A percentile compares a stretch with the other conserved stretches of the same genome.
Evolutionary conservation across 2,888 invertebrate genomes (phyloP).

Genomic region (Punctoribates punctum): DNA sequence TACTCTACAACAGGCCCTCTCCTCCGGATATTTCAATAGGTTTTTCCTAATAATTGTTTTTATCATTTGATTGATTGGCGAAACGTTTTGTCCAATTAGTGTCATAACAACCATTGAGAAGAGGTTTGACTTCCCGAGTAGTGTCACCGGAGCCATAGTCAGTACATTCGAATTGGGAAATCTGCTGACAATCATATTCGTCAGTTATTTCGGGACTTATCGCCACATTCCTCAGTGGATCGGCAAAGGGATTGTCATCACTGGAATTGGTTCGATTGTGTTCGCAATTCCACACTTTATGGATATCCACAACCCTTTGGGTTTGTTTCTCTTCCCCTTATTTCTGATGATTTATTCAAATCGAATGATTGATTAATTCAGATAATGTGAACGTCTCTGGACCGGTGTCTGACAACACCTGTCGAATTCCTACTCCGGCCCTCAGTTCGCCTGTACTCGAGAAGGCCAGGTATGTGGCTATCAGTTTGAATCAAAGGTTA

Average conservation of each 20-base stretch:
- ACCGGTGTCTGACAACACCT: constrained; percentile 65
- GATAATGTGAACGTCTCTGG: constrained; percentile 44
- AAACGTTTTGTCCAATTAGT: constrained; percentile 52
- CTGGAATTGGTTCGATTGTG: constrained; percentile 86
- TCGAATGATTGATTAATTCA: neutral
- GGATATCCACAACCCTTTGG: constrained; percentile 42
- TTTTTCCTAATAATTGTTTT: constrained; percentile 23
- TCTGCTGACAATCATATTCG: constrained; percentile 90
- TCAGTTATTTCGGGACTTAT: constrained; percentile 87
- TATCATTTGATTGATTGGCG: neutral
- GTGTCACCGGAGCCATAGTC: constrained; percentile 84
- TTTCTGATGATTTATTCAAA: constrained; percentile 23
- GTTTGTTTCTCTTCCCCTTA: neutral
- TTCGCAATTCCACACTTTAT: constrained; percentile 87
- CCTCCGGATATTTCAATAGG: constrained; percentile 83
- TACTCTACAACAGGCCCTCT: constrained; percentile 81
- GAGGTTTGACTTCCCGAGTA: constrained; percentile 83
- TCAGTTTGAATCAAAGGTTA: neutral
- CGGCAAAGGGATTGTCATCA: constrained; percentile 83
- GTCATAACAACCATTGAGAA: constrained; percentile 96
- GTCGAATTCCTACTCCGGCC: constrained; percentile 55
- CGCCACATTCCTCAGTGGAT: constrained; percentile 93
- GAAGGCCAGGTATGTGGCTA: constrained; percentile 45
- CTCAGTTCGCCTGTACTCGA: constrained; percentile 47
- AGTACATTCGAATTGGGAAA: constrained; percentile 94